Evolutionary conservation across 2,113 vertebrate species (phyloP).

Genomic region (Eudorcas thomsonii): DNA sequence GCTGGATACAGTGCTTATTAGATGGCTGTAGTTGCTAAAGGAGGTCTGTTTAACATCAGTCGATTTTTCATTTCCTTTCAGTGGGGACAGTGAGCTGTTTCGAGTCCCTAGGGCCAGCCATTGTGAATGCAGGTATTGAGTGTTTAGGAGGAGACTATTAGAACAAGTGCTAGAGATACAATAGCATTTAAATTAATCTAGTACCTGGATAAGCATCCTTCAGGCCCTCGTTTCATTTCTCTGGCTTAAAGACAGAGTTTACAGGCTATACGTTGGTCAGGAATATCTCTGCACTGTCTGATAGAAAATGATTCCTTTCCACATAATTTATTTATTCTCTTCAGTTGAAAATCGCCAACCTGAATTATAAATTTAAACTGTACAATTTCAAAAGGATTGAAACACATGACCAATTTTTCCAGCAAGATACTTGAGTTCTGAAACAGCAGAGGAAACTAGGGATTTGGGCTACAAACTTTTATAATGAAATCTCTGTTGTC

Average conservation of each 20-base stretch:
- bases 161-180: conserved; percentile 73
- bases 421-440: background rate
- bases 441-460: background rate
- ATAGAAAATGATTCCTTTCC: background rate
- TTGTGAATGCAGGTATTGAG: conserved; percentile 81
- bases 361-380: background rate
- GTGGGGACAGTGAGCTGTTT: conserved; percentile 80
- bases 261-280: conserved; percentile 34
- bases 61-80: conserved; percentile 85
- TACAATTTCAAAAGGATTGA: background rate
- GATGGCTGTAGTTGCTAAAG: conserved; percentile 78
- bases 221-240: conserved; percentile 33
- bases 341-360: background rate
- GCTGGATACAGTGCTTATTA: conserved; percentile 82
- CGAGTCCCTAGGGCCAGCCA: conserved; percentile 75
- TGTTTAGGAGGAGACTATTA: conserved; percentile 78
- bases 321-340: background rate
- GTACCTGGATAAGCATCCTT: conserved; percentile 52
- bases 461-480: background rate
- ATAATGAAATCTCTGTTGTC: background rate
- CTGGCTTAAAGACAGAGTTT: conserved; percentile 30
- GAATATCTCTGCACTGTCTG: conserved; percentile 5
- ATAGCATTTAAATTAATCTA: conserved; percentile 72
- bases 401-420: background rate
- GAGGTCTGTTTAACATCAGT: conserved; percentile 84